Base-by-base conservation (phyloP, 1,140 invertebrate genomes). In the Ectropis grisescens region DNA sequence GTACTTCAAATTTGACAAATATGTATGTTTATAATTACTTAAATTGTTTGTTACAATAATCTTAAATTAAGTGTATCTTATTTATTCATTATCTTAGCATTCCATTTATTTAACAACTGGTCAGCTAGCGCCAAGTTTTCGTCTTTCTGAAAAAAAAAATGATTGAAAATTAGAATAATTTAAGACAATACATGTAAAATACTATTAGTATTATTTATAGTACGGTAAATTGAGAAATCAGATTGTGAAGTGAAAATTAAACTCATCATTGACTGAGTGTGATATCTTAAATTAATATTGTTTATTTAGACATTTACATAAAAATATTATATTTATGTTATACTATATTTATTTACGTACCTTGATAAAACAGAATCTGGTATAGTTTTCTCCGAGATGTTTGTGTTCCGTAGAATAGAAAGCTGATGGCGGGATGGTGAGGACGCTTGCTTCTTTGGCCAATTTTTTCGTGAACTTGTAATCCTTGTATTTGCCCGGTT, bases 401-500 rank as follows among this genome's bases (percentile, higher is more conserved):
- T 97, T 97, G 72, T 98, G 88, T 10, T 84, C 82, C 1, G 87
- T 81, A 24, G 88, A 90, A 70, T 98, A 99, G 82, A 99, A 99
- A 0, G 95, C 96, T 29, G 92, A 92, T 6, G 94, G 92, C n/a
- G 98, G 98, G 57, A 99, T 98, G 14, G 93, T 91, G 57, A 96
- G 90, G 11, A 99, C 75, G 38, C 96, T 95, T 67, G 95, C 91
- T 65, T 97, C 93, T 67, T 94, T 96, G 0, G 90, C 92, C 84
- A 99, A 90, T 92, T 96, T 99, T 78, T 97, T 94, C 0, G 94
- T 94, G 74, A 99, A 98, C 54, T 87, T 87, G 65, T 96, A 98
- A 82, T 99, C 97, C 46, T 90, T 90, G 46, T 90, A 85, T 48
- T 83, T 70, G 55, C 94, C 92, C 0, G 51, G 80, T 71, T 94